Conservation (phyloP, 2,113 vertebrate genomes). For the Hemibates koningsi region DNA sequence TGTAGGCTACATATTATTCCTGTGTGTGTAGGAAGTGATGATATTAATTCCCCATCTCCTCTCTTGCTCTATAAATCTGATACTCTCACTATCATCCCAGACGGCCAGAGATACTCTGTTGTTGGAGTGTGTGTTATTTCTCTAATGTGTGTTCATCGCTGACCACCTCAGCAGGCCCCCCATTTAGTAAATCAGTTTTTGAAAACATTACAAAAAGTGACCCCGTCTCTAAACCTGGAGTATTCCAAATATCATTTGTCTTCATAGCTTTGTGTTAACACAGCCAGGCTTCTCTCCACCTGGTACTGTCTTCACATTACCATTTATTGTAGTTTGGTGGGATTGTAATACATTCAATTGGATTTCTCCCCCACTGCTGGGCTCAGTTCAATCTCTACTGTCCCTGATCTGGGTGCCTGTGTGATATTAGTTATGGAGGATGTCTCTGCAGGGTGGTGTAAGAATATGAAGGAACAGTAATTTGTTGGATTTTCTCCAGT, state of each 20-base stretch:
- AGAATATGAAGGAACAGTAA: constrained; percentile 13
- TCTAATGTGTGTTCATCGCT: constrained; percentile 32
- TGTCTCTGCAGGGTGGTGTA: constrained; percentile 3
- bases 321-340: constrained; percentile 44
- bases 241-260: constrained; percentile 30
- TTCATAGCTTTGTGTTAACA: constrained; percentile 12
- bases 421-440: constrained; percentile 23
- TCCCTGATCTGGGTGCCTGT: background rate
- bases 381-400: constrained; percentile 22
- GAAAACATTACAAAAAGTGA: constrained; percentile 36
- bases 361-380: constrained; percentile 15
- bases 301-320: constrained; percentile 40
- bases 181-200: constrained; percentile 40
- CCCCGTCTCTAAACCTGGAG: constrained; percentile 11
- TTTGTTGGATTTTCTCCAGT: constrained; percentile 26
- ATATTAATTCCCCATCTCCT: constrained; percentile 48
- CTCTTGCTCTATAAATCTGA: constrained; percentile 39
- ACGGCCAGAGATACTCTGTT: constrained; percentile 11
- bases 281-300: constrained; percentile 2
- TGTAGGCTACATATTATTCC: constrained; percentile 7
- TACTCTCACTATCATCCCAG: constrained; percentile 27
- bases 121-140: constrained; percentile 17
- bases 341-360: constrained; percentile 45
- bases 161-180: constrained; percentile 23
- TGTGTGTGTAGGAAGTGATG: constrained; percentile 38